Percentiles rank a stretch among this genome's conserved stretches.
Conservation (phyloP, 2,797 vertebrate genomes). For the Tenualosa thibaudeaui region DNA sequence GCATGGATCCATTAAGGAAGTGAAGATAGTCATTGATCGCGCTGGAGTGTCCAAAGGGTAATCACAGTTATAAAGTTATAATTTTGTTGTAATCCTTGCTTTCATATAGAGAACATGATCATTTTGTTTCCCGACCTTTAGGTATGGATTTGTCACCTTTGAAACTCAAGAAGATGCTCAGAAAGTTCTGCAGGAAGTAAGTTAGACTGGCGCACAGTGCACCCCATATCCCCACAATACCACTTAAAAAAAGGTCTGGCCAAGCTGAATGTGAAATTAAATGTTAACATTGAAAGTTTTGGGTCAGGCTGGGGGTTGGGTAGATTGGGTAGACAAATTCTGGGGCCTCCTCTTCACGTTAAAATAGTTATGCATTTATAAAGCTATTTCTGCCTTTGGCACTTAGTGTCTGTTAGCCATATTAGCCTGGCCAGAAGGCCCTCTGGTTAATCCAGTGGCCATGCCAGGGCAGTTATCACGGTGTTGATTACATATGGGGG, state of each 20-base stretch:
- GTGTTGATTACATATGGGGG: conserved; percentile 11
- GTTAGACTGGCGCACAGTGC: conserved; percentile 31
- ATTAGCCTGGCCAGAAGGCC: background rate
- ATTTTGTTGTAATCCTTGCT: background rate
- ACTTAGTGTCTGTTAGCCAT: background rate
- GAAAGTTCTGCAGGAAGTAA: conserved; percentile 79
- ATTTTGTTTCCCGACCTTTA: conserved; percentile 48
- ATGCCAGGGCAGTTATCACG: background rate
- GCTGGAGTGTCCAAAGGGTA: conserved; percentile 80
- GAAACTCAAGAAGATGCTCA: conserved; percentile 83
- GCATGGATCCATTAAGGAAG: conserved; percentile 82
- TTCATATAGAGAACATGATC: background rate
- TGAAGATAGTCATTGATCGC: conserved; percentile 84
- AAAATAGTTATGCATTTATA: background rate
- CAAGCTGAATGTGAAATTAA: too few species aligned
- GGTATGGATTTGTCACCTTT: conserved; percentile 90
- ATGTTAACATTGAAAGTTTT: too few species aligned
- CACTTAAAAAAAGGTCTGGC: too few species aligned
- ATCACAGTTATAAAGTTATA: too few species aligned
- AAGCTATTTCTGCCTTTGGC: background rate
- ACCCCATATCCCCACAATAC: too few species aligned
- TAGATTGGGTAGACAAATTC: too few species aligned
- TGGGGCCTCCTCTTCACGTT: background rate
- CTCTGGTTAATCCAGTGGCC: background rate
- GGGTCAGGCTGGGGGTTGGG: too few species aligned